Percentiles rank a stretch among this genome's conserved stretches.
These are phyloP conservation scores for Notiomystis cincta DNA, from an alignment of 2,113 vertebrate species.

Conservation along the genomic window DNA sequence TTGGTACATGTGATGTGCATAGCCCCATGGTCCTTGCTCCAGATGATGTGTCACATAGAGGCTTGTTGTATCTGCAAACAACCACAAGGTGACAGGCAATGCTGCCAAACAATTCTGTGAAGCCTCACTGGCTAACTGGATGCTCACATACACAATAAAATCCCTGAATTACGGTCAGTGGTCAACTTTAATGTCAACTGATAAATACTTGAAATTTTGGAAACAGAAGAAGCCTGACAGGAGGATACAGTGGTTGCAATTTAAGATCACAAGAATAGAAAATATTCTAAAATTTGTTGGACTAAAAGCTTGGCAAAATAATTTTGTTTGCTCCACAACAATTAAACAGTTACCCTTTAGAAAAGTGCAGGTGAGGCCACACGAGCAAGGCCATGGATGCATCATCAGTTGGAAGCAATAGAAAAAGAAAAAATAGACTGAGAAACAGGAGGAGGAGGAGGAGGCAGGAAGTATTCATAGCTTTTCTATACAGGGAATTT, in stretches of 20 bases:
- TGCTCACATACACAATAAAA: neutral
- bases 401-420: neutral
- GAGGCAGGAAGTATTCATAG: neutral
- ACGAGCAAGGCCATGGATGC: neutral
- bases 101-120: neutral
- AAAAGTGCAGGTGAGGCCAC: neutral
- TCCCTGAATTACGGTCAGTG: neutral
- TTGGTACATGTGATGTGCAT: too few species aligned
- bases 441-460: neutral
- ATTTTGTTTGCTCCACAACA: neutral
- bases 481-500: neutral
- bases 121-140: neutral
- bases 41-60: neutral
- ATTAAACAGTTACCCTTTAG: neutral
- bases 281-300: neutral
- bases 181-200: neutral
- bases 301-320: neutral
- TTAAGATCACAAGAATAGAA: neutral
- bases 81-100: constrained; percentile 41
- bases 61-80: neutral
- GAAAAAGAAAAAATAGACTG: neutral
- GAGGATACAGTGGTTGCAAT: neutral
- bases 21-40: neutral
- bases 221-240: neutral
- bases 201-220: neutral